Base-by-base conservation (phyloP, 1,140 invertebrate genomes). In the Leptinotarsa defecta region DNA sequence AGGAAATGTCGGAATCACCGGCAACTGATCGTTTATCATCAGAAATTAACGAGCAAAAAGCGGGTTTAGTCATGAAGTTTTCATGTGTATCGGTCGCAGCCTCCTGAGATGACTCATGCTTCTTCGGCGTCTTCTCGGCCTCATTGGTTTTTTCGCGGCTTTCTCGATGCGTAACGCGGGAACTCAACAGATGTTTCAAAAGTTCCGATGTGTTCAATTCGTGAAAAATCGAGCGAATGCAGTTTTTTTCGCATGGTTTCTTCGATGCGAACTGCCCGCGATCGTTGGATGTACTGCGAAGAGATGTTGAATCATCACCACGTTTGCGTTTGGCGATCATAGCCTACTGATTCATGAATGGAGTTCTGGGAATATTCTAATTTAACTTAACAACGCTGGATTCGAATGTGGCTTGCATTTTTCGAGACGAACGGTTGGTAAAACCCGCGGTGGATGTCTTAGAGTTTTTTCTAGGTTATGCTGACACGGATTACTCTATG, bases 161-260 rank as follows among this genome's bases (percentile, higher is more conserved):
- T 74, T 75, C 52, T n/a, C 73, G 63, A 27, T 65, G 48, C 70
- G 15, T 49, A 13, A 43, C 62, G 24, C 68, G 73, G 20, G 61
- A 65, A 65, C 62, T 75, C 6, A 79, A 68, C 52, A 79, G 48
- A 76, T 77, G 74, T 19, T 76, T 79, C 24, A 79, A 74, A 61
- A 79, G 71, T 71, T 79, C 76, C 8, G 76, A 75, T 15, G 78
- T 74, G n/a, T 63, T 77, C 22, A 79, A 63, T 69, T 74, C 73
- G 13, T 75, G 64, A 62, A 79, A 74, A 65, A 74, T 71, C 52
- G 68, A 71, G 48, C 64, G 73, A 17, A 19, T 57, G 15, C 15
- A 15, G n/a, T 57, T 57, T 57, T 57, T 57, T 61, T 77, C 73
- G 34, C 52, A 68, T 57, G 34, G 27, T 64, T 19, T 20, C 73